Percentiles rank a stretch among this genome's conserved stretches.
Evolutionary conservation across 2,113 vertebrate species (phyloP).

Genomic region (Egretta garzetta): DNA sequence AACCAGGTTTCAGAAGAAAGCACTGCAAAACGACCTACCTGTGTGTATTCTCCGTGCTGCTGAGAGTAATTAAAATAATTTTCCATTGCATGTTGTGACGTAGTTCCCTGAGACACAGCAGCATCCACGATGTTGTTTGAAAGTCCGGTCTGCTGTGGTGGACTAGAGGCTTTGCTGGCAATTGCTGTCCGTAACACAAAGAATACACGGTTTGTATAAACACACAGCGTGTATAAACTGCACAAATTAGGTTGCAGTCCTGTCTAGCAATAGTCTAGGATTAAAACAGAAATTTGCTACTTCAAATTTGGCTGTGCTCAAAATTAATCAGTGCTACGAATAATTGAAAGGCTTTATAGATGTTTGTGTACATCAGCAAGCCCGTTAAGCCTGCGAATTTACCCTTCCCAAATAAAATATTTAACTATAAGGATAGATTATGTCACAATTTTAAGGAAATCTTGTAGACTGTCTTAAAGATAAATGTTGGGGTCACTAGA

Average conservation of each 20-base stretch:
- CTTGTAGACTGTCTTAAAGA: too few species aligned
- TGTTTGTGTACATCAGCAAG: background rate
- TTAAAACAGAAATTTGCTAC: background rate
- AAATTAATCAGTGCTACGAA: background rate
- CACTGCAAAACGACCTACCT: conserved; percentile 51
- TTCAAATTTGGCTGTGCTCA: background rate
- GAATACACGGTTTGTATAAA: background rate
- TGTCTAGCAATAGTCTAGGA: background rate
- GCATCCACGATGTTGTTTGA: conserved; percentile 73
- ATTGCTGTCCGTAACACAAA: conserved; percentile 70
- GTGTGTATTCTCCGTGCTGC: conserved; percentile 82
- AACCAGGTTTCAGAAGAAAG: background rate
- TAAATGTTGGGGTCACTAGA: background rate
- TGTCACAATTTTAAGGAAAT: background rate
- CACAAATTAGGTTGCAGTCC: rapidly evolving
- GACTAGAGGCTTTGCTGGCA: conserved; percentile 78
- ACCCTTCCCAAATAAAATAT: background rate
- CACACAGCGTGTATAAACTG: background rate
- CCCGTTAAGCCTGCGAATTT: background rate
- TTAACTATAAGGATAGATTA: background rate
- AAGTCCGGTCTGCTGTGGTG: conserved; percentile 72
- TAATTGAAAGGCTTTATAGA: background rate
- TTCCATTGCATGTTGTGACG: conserved; percentile 80
- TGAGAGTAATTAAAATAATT: conserved; percentile 80
- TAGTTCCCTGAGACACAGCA: conserved; percentile 78